Evolutionary conservation across 53 echinoderm and acorn worm genomes (phyloP).

Genomic region (Henricia sp.): DNA sequence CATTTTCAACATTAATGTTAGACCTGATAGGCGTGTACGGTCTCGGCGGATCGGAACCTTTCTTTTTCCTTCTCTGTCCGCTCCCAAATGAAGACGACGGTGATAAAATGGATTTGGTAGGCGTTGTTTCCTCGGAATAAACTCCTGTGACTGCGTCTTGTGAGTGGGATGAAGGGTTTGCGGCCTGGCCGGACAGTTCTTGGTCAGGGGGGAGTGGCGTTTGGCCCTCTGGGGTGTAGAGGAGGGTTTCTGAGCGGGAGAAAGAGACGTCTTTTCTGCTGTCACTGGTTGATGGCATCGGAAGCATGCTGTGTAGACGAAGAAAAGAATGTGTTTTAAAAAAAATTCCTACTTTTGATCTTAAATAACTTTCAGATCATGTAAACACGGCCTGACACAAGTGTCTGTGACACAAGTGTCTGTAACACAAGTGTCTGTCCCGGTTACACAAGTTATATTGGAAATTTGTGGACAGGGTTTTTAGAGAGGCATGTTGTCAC

Average conservation of each 20-base stretch:
- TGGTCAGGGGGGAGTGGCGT: neutral
- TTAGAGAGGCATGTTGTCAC: too few relatives aligned
- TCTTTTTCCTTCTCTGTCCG: conserved; percentile 70
- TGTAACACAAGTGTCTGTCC: too few relatives aligned
- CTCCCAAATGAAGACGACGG: conserved; percentile 42
- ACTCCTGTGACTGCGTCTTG: neutral
- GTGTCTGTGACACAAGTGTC: too few relatives aligned
- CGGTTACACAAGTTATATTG: too few relatives aligned
- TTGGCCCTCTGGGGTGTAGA: conserved; percentile 4
- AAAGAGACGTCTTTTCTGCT: conserved; percentile 50
- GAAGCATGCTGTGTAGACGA: conserved; percentile 8
- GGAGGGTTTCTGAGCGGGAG: conserved; percentile 42
- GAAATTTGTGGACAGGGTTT: too few relatives aligned
- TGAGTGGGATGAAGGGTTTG: neutral
- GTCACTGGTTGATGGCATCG: conserved; percentile 38
- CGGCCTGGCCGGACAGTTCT: neutral
- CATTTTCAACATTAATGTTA: conserved; percentile 81
- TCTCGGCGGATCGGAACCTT: conserved; percentile 70
- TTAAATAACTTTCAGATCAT: too few relatives aligned
- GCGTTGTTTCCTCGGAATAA: neutral
- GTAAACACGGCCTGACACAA: too few relatives aligned
- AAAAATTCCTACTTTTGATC: too few relatives aligned
- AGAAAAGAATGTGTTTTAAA: too few relatives aligned
- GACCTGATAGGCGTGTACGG: conserved; percentile 90
- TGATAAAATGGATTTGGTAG: conserved; percentile 71